A percentile compares a stretch with the other conserved stretches of the same genome.
phyloP scores from a whole-genome alignment of 2,113 vertebrate genomes.

The Cephalopholis sonnerati region DNA sequence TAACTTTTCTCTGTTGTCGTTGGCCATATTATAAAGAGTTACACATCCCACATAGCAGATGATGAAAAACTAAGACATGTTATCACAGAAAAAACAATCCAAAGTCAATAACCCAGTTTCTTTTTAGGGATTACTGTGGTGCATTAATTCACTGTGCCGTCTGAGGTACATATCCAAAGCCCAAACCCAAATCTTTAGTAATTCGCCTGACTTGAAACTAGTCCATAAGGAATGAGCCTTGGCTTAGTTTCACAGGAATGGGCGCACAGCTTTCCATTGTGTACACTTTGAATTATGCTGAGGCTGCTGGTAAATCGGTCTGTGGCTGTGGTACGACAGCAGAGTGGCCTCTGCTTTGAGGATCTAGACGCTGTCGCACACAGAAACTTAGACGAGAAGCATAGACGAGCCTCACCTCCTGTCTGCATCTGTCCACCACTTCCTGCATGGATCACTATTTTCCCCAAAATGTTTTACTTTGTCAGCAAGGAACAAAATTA shows the following conservation, averaged over 20 bases:
- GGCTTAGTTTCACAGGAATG: constrained; percentile 29
- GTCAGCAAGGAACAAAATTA: not conserved
- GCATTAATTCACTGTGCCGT: not conserved
- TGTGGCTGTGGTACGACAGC: constrained; percentile 18
- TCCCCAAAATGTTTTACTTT: constrained; percentile 20
- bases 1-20: not conserved
- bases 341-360: constrained; percentile 31
- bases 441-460: constrained; percentile 13
- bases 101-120: constrained; percentile 54
- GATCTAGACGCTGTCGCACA: constrained; percentile 4
- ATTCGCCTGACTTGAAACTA: not conserved
- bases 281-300: constrained; percentile 46
- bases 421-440: constrained; percentile 21
- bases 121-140: constrained; percentile 2
- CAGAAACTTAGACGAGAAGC: constrained; percentile 6
- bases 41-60: not conserved
- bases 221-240: constrained; percentile 27
- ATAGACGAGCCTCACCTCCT: not conserved
- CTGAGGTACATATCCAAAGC: constrained; percentile 9
- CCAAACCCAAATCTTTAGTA: constrained; percentile 19
- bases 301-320: constrained; percentile 21
- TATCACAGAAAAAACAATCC: constrained; percentile 52
- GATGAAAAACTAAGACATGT: constrained; percentile 2
- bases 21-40: not conserved
- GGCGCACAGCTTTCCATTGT: constrained; percentile 37